Base-by-base conservation (phyloP, 1,140 invertebrate species). In the Apis cerana region DNA sequence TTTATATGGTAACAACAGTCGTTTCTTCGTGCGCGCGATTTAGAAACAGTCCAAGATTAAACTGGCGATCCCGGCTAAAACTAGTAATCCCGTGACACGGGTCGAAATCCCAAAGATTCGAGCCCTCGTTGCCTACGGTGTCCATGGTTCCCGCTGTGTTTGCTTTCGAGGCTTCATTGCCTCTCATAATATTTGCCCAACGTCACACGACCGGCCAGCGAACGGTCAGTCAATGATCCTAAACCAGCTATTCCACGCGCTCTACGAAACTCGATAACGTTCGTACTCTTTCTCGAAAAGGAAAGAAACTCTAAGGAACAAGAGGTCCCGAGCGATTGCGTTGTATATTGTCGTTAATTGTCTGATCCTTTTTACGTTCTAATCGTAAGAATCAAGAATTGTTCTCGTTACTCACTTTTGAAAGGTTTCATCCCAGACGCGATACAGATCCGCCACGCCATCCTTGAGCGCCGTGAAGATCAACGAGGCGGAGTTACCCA, bases 341-440 rank as follows among this genome's bases (percentile, higher is more conserved):
- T 43, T 43, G 3, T 33, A 43, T 43, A 80, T 48, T 64, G 43
- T 61, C 48, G 27, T 71, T 71, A 61, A 71, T 43, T 43, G 3
- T 43, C 33, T 1, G 1, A 27, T 27, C 27, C 27, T 27, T 27
- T 27, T 27, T 27, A 27, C 27, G 1, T 27, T 27, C 27, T 27
- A 27, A 27, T 27, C 27, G 27, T 27, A 27, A 27, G 27, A 52
- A 52, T 52, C 1, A 27, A 27, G 27, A 52, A 52, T 52, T 52
- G 12, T 52, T 56, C 17, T 13, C 17, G 11, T 10, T 61, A 94
- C 95, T 95, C 91, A 97, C 97, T 96, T 96, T 93, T 96, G 95
- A 92, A 96, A 95, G 0, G 96, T 95, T 82, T 97, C 96, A 82
- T 97, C 97, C 96, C 97, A 98, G 43, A 96, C 95, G 50, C 96